phyloP scores from a whole-genome alignment of 1,140 invertebrate genomes.

The Choristoneura fumiferana region DNA sequence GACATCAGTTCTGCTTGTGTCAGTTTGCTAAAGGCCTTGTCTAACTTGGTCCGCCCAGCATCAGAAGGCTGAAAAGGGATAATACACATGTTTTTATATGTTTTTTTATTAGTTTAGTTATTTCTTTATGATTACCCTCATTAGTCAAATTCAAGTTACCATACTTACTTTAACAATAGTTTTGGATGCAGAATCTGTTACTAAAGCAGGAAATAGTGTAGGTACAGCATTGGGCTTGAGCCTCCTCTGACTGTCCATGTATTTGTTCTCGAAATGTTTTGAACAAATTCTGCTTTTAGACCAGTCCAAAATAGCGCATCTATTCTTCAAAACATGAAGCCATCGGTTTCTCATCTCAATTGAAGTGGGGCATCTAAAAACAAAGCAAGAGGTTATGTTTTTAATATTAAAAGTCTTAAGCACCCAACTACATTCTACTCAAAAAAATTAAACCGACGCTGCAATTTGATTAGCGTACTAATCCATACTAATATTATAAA shows the following conservation, averaged over 20 bases:
- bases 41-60: conserved; percentile 36
- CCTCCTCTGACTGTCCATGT: conserved; percentile 53
- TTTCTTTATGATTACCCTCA: no score
- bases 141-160: no score
- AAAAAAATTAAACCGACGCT: no score
- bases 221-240: conserved; percentile 56
- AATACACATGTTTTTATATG: no score
- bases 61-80: background rate
- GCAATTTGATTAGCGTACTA: no score
- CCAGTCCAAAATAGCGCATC: conserved; percentile 57
- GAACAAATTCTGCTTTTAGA: conserved; percentile 61
- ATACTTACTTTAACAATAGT: conserved; percentile 5
- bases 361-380: conserved; percentile 51
- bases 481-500: no score
- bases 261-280: conserved; percentile 62
- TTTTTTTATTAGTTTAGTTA: no score
- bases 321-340: conserved; percentile 54
- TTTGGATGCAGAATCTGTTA: conserved; percentile 4
- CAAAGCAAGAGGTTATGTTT: conserved; percentile 2
- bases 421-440: no score
- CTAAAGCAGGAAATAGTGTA: conserved; percentile 44
- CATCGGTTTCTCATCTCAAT: conserved; percentile 61
- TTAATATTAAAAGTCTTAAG: no score
- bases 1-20: conserved; percentile 47
- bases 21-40: conserved; percentile 46